phyloP scores from a whole-genome alignment of 2,113 vertebrate genomes.

The Tragelaphus scriptus region DNA sequence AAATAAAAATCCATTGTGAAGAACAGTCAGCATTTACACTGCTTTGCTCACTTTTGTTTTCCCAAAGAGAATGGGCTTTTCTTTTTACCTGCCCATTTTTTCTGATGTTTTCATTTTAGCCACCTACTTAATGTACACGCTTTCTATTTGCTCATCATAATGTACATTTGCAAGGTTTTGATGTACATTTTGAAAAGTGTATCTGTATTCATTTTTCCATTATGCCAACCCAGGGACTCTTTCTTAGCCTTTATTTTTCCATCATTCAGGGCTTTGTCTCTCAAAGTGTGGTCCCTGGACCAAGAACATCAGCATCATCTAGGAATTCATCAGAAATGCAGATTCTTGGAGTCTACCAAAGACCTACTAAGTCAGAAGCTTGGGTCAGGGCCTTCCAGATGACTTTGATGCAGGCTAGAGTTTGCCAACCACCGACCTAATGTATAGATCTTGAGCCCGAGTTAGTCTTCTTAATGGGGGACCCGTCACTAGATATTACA shows the following conservation, averaged over 20 bases:
- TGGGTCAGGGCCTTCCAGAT: neutral
- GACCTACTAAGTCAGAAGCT: neutral
- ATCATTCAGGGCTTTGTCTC: neutral
- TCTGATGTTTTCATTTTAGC: neutral
- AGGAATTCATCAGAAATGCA: neutral
- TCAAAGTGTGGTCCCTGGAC: neutral
- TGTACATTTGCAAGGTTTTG: neutral
- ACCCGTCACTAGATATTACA: neutral
- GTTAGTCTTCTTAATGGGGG: neutral
- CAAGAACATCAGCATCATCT: neutral
- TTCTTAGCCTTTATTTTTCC: constrained; percentile 1
- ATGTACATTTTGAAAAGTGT: neutral
- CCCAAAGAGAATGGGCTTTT: neutral
- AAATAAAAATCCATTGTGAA: neutral
- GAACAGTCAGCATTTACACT: neutral
- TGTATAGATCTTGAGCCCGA: neutral
- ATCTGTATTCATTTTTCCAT: neutral
- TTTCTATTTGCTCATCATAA: neutral
- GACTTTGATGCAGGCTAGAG: neutral
- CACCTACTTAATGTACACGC: neutral
- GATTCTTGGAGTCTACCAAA: neutral
- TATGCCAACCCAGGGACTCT: neutral
- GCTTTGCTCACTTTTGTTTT: neutral
- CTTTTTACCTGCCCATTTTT: neutral
- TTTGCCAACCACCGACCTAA: neutral